Base-by-base conservation (phyloP, 2,113 vertebrate genomes). In the Asarcornis scutulata region DNA sequence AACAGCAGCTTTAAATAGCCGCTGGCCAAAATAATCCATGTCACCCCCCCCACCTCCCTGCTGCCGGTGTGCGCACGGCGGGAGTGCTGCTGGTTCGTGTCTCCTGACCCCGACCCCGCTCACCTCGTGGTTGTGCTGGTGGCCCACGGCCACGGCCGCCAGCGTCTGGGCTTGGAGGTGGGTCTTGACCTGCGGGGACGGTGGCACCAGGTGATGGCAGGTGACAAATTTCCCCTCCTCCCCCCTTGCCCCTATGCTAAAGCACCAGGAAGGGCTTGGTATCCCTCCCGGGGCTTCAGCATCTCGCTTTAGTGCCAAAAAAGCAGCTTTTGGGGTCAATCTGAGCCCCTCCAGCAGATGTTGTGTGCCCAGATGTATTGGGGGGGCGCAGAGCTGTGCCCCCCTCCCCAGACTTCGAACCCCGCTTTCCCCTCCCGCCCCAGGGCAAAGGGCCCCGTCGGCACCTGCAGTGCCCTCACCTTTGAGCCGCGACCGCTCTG, bases 61-160 rank as follows among this genome's bases (percentile, higher is more conserved):
- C 50, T 25, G 23, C 50, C 0, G 0, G 32, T 17, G 11, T 0
- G 1, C 8, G 78, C 44, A 10, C 0, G 0, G 62, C 74, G 50
- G 29, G 38, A 63, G 63, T 21, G 80, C 74, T 36, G n/a, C 66
- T 40, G 0, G 62, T 38, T 1, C 5, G 4, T 6, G 26, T 3
- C 17, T 8, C 80, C 29, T 22, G 11, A 1, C 26, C 23, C 32
- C 2, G 3, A 16, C 71, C 38, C 62, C 7, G 2, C 98, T 97
- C 97, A 99, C 99, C 98, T 98, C 96, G 67, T 99, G 99, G 88
- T 99, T 98, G 92, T 99, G 99, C 96, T 99, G 99, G 96, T 99
- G 98, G 27, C 99, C 99, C 40, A 99, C 99, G 0, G 99, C 99
- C 52, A 99, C 92, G 3, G 98, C 58, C 0, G 98, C 88, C 92